Percentiles rank a stretch among this genome's conserved stretches.
Conservation (phyloP, 2,113 vertebrate genomes). For the Chlorodrepanis virens region DNA sequence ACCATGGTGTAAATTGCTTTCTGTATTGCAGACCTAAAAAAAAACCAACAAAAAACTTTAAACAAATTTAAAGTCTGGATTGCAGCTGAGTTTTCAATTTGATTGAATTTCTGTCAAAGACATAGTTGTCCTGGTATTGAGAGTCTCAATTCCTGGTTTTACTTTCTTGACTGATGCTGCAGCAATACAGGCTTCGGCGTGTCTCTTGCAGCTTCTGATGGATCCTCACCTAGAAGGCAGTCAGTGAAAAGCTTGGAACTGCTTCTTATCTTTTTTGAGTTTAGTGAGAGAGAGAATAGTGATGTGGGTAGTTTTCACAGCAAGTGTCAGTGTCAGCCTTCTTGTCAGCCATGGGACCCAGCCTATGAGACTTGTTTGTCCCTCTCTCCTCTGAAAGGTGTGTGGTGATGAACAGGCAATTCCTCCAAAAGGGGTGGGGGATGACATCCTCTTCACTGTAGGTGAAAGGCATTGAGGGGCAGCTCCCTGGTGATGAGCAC, state of each 20-base stretch:
- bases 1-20: not conserved
- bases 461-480: not conserved
- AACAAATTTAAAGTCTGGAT: not conserved
- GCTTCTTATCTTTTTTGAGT: not conserved
- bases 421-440: not conserved
- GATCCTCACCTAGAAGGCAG: not conserved
- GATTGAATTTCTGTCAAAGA: not conserved
- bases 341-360: not conserved
- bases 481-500: not conserved
- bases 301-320: not conserved
- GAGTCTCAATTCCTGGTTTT: not conserved
- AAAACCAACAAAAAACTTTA: not conserved
- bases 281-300: not conserved
- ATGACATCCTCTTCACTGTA: not conserved
- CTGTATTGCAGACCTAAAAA: not conserved
- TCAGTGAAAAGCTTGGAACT: not conserved
- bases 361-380: not conserved
- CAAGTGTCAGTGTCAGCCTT: not conserved
- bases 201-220: not conserved
- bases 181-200: accelerated
- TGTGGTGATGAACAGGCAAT: not conserved
- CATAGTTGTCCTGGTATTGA: not conserved
- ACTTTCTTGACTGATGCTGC: not conserved
- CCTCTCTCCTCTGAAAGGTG: not conserved
- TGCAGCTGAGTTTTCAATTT: not conserved